phyloP scores from a whole-genome alignment of 2,888 invertebrate genomes.

The Ornithoptera alexandrae region DNA sequence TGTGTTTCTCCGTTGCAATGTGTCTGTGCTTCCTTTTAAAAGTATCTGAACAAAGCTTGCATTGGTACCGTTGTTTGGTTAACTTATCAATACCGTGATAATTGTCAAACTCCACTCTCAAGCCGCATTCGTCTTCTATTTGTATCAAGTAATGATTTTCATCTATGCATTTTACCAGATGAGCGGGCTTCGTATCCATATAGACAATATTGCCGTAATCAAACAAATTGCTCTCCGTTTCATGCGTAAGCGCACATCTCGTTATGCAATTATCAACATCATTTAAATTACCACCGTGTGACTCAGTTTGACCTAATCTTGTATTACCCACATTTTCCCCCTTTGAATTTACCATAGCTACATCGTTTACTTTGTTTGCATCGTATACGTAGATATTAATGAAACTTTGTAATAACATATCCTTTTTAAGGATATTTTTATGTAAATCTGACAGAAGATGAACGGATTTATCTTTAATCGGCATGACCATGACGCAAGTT shows the following conservation, averaged over 20 bases:
- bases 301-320: no score
- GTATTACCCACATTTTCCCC: background rate
- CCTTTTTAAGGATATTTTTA: background rate
- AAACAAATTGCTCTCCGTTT: background rate
- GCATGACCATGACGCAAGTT: slow-evolving; percentile 4
- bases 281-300: background rate
- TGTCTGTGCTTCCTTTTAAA: slow-evolving; percentile 4
- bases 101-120: slow-evolving; percentile 5
- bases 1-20: slow-evolving; percentile 2
- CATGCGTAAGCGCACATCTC: background rate
- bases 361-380: background rate
- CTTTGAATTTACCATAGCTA: background rate
- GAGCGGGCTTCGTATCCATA: background rate
- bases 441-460: slow-evolving; percentile 6
- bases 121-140: slow-evolving; percentile 1
- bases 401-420: background rate
- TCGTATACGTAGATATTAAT: background rate
- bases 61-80: background rate
- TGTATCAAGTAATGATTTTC: background rate
- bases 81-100: slow-evolving; percentile 14
- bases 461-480: background rate
- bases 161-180: slow-evolving; percentile 1
- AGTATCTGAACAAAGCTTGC: slow-evolving; percentile 5
- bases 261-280: background rate
- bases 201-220: background rate